Percentiles rank a stretch among this genome's conserved stretches.
Conservation (phyloP, 1,140 invertebrate species). For the Delia radicum region DNA sequence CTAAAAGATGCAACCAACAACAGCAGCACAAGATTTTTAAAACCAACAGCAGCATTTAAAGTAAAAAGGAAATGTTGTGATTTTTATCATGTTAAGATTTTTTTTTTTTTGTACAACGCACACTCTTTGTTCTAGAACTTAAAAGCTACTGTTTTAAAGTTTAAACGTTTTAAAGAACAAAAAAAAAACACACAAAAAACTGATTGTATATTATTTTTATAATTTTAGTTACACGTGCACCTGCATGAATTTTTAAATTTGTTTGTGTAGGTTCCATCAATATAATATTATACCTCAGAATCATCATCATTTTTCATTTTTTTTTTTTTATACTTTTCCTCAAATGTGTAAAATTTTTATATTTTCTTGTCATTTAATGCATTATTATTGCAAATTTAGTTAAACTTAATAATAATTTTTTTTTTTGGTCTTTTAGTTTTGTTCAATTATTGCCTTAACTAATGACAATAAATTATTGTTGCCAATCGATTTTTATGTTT, state of each 20-base stretch:
- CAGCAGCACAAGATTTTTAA: not conserved
- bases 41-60: not conserved
- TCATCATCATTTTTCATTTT: not conserved
- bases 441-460: not conserved
- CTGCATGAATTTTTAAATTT: not conserved
- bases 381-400: slow-evolving; percentile 23
- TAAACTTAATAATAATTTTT: slow-evolving; percentile 14
- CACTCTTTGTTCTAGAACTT: too few relatives aligned
- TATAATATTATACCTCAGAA: not conserved
- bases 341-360: not conserved
- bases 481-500: not conserved
- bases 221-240: slow-evolving; percentile 12
- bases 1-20: slow-evolving; percentile 6
- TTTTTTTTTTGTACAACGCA: not conserved
- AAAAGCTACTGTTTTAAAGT: too few relatives aligned
- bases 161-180: too few relatives aligned
- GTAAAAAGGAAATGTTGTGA: slow-evolving; percentile 17
- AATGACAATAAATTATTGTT: slow-evolving; percentile 23
- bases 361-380: slow-evolving; percentile 4
- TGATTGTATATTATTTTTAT: not conserved
- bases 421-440: not conserved
- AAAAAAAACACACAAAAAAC: too few relatives aligned
- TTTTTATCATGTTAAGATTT: slow-evolving; percentile 19
- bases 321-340: not conserved
- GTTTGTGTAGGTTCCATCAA: not conserved